These are phyloP conservation scores for Eupithecia insigniata DNA, from an alignment of 2,888 invertebrate species.

Conservation along the genomic window DNA sequence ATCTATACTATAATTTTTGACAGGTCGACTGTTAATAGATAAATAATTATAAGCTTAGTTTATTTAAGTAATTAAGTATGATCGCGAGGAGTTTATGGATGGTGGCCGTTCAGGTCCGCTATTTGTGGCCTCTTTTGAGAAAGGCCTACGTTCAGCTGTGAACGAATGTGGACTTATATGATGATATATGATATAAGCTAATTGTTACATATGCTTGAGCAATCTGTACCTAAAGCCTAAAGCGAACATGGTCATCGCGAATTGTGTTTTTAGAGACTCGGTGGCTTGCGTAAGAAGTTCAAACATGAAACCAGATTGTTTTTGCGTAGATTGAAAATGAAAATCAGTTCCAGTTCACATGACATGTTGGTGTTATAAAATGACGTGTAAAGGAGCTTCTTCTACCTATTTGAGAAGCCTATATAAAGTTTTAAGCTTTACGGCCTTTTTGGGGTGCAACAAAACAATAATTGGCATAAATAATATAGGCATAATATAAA, in stretches of 20 bases:
- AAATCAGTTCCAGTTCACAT: not conserved
- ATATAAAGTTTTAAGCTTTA: not conserved
- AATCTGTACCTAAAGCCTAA: not conserved
- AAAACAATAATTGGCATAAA: not conserved
- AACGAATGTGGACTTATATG: not conserved
- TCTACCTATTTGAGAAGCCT: not conserved
- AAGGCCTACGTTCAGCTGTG: not conserved
- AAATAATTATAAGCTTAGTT: conserved; percentile 14
- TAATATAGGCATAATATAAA: not conserved
- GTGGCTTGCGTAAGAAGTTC: not conserved
- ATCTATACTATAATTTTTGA: not conserved
- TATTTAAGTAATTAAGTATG: conserved; percentile 19
- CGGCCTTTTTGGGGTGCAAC: not conserved
- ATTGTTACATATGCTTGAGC: not conserved
- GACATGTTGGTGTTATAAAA: not conserved
- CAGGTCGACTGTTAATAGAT: not conserved
- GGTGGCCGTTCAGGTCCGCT: not conserved
- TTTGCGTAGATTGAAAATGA: not conserved
- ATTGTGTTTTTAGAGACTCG: not conserved
- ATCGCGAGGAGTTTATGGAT: not conserved
- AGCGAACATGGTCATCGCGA: conserved; percentile 4
- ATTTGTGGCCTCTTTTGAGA: not conserved
- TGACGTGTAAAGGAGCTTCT: not conserved
- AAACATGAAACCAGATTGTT: not conserved
- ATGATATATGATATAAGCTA: not conserved